phyloP scores from a whole-genome alignment of 2,797 vertebrate species.

The Diplodus puntazzo region DNA sequence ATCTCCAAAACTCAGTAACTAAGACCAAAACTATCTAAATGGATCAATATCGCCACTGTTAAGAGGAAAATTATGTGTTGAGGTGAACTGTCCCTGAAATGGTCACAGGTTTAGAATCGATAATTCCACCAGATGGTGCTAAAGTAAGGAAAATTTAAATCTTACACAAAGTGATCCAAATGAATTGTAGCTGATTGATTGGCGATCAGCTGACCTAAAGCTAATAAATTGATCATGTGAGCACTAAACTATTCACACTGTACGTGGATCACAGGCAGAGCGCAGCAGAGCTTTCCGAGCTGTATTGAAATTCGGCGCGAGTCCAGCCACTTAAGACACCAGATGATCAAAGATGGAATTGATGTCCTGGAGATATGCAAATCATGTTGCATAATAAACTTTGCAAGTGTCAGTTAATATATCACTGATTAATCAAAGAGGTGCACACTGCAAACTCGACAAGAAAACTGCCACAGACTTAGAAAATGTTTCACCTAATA shows the following conservation, averaged over 20 bases:
- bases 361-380: slow-evolving; percentile 8
- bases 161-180: no score
- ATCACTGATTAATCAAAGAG: slow-evolving; percentile 20
- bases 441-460: not conserved
- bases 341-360: slow-evolving; percentile 6
- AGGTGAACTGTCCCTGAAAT: no score
- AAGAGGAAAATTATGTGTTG: no score
- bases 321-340: slow-evolving; percentile 4
- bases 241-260: not conserved
- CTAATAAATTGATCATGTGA: not conserved
- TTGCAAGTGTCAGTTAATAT: not conserved
- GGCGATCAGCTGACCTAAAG: not conserved
- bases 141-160: not conserved
- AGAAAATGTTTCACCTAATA: slow-evolving; percentile 12
- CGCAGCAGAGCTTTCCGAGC: not conserved
- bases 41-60: no score
- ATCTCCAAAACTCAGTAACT: no score
- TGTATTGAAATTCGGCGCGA: not conserved
- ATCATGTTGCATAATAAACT: slow-evolving; percentile 11
- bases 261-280: not conserved
- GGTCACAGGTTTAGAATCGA: not conserved
- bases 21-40: no score
- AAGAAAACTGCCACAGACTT: slow-evolving; percentile 8
- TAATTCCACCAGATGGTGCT: slow-evolving; percentile 5
- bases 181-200: not conserved